Evolutionary conservation across 2,888 invertebrate genomes (phyloP).

Genomic region (Phorcus lineatus): DNA sequence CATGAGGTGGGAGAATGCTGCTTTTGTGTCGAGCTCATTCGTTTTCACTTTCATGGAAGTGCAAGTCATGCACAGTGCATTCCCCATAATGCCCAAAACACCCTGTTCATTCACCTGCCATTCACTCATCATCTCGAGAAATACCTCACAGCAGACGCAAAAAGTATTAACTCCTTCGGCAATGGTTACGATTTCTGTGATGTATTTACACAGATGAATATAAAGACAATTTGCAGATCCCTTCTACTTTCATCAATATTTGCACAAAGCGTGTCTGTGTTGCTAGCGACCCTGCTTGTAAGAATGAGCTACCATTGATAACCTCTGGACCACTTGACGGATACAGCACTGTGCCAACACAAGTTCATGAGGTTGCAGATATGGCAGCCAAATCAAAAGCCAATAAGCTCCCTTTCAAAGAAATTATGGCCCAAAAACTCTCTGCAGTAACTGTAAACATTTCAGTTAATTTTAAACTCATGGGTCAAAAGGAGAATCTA

Average conservation of each 20-base stretch:
- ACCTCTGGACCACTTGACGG: neutral
- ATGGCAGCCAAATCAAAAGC: neutral
- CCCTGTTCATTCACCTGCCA: too few relatives aligned
- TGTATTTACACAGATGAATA: neutral
- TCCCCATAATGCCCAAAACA: too few relatives aligned
- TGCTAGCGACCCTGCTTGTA: neutral
- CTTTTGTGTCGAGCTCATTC: too few relatives aligned
- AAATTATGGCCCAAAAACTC: too few relatives aligned
- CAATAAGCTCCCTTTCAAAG: neutral
- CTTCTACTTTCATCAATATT: neutral
- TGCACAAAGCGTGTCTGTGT: neutral
- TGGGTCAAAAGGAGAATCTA: too few relatives aligned
- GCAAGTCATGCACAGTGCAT: too few relatives aligned
- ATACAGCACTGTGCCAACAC: neutral
- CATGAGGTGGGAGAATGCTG: too few relatives aligned
- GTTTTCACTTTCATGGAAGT: too few relatives aligned
- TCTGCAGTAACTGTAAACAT: too few relatives aligned
- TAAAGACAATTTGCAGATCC: neutral
- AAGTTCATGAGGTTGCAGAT: neutral
- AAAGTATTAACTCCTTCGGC: neutral
- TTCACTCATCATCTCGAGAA: too few relatives aligned
- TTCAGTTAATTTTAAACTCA: too few relatives aligned
- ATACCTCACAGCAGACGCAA: neutral
- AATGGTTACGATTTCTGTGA: neutral
- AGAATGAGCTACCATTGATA: neutral